These are phyloP conservation scores for Pristiophorus japonicus DNA, from an alignment of 2,113 vertebrate species.

Conservation along the genomic window DNA sequence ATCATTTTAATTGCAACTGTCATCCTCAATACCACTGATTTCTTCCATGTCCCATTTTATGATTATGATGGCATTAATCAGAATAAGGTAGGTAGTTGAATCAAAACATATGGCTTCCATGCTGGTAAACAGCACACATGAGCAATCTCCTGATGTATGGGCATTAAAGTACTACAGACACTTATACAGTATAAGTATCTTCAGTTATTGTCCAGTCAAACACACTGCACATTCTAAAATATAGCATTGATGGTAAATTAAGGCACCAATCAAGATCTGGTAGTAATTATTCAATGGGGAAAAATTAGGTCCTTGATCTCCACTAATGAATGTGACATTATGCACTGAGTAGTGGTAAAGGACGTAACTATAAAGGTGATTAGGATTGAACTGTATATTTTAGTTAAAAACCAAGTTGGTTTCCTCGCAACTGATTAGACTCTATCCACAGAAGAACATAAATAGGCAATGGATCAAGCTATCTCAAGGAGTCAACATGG, in stretches of 20 bases:
- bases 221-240: not conserved
- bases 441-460: not conserved
- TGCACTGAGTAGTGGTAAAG: not conserved
- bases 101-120: not conserved
- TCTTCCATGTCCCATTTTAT: not conserved
- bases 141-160: not conserved
- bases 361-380: no score
- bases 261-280: not conserved
- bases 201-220: not conserved
- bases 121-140: not conserved
- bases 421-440: not conserved
- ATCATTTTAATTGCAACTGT: not conserved
- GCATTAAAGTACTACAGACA: not conserved
- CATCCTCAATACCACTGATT: not conserved
- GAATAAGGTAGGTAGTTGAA: not conserved
- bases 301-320: not conserved
- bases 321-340: not conserved
- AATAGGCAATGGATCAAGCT: not conserved
- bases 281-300: not conserved
- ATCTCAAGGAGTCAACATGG: not conserved
- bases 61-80: not conserved
- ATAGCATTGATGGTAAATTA: not conserved
- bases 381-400: no score
- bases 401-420: not conserved
- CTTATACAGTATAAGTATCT: not conserved